Percentiles rank a stretch among this genome's conserved stretches.
These are phyloP conservation scores for Drosophila tani DNA, from an alignment of 1,140 invertebrate genomes.

Conservation along the genomic window DNA sequence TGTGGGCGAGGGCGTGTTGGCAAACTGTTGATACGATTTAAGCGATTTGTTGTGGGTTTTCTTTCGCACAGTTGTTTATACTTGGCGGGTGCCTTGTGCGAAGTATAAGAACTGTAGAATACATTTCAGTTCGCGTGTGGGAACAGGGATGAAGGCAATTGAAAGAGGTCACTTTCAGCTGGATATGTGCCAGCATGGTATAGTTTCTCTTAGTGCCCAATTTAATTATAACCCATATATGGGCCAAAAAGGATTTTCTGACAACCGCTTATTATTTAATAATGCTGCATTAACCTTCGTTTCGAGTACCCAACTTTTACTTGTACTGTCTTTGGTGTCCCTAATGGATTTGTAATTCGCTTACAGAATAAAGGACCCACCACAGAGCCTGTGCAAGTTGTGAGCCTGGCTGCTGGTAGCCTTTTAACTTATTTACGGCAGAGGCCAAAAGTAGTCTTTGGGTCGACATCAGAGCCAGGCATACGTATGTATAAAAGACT, in stretches of 20 bases:
- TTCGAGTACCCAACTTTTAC: constrained; percentile 22
- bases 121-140: constrained; percentile 28
- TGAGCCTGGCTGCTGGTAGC: constrained; percentile 34
- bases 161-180: constrained; percentile 50
- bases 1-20: constrained; percentile 60
- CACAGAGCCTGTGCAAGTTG: constrained; percentile 2
- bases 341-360: constrained; percentile 76
- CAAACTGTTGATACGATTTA: constrained; percentile 81
- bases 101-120: constrained; percentile 54
- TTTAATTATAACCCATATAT: constrained; percentile 69
- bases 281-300: constrained; percentile 49
- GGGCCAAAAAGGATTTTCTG: constrained; percentile 69
- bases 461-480: constrained; percentile 41
- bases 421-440: constrained; percentile 71
- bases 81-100: constrained; percentile 53
- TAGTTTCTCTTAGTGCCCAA: constrained; percentile 33
- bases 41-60: constrained; percentile 80
- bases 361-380: constrained; percentile 48
- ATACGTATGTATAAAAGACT: background rate
- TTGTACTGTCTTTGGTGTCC: constrained; percentile 14
- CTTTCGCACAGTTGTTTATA: constrained; percentile 46
- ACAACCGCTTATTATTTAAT: constrained; percentile 65
- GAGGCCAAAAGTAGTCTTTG: constrained; percentile 55
- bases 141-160: constrained; percentile 20
- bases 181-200: background rate